Evolutionary conservation across 2,888 invertebrate genomes (phyloP), one percentile per base, ranked within the genome.

Genomic region (Teleogryllus oceanicus): DNA sequence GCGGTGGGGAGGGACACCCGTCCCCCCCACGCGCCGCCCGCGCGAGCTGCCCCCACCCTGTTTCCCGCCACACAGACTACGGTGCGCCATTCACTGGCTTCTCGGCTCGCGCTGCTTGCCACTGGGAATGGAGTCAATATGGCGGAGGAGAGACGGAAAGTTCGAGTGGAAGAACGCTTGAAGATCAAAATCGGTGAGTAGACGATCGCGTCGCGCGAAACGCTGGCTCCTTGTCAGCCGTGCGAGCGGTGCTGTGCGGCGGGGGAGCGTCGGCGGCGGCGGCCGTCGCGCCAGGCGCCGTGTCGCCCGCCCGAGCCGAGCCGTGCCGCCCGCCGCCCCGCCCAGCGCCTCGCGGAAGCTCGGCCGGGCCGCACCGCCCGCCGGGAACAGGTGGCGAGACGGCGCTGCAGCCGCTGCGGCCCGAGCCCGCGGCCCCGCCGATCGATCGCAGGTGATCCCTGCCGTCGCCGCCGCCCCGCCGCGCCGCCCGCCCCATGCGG

Each of bases 101-200:
- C 93, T 93, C 93, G 93, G 92, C 74, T 74, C 74, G 74, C 74
- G 37, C 37, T 37, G 74, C n/a, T 74, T 11, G 74, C n/a, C 74
- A 74, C n/a, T 74, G 24, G 76, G 76, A 24, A 76, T 76, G 76
- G 76, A 76, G 91, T 37, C 92, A 95, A 94, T 92, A 95, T 95
- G 95, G 94, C 94, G 91, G 94, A 94, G 91, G 93, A 92, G 90
- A 92, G 92, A 91, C 93, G 93, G 91, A 92, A 93, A 92, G 95
- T 96, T 89, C 92, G 96, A 91, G 92, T 94, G 88, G 95, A 95
- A 90, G 96, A 96, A 91, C 93, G 95, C 90, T 92, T 96, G 89
- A 95, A 94, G 92, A 95, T 96, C 88, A 96, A 96, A 93, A 95
- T 96, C 88, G 96, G 96, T 96, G 91, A 90, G 94, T 92, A 18